These are phyloP conservation scores for Xyrichtys novacula DNA, from an alignment of 2,797 vertebrate species.

Conservation along the genomic window DNA sequence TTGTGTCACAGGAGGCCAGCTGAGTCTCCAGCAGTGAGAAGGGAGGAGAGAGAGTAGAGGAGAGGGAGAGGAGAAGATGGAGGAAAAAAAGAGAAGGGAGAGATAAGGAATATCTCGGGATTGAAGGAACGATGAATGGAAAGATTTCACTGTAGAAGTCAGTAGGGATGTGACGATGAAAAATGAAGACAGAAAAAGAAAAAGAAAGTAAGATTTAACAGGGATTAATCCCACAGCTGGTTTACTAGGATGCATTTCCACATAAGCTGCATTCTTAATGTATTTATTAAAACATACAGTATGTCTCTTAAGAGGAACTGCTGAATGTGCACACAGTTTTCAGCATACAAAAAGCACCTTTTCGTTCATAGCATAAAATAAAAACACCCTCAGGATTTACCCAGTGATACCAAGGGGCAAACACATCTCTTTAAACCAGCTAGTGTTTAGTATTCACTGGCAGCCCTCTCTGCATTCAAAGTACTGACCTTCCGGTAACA, in stretches of 20 bases:
- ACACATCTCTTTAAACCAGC: constrained; percentile 10
- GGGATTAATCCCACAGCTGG: background rate
- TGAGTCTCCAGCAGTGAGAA: constrained; percentile 70
- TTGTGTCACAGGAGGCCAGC: constrained; percentile 78
- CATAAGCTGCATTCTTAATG: background rate
- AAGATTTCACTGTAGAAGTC: background rate
- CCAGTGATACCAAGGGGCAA: background rate
- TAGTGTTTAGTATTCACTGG: constrained; percentile 13
- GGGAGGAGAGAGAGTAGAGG: background rate
- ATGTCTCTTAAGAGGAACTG: background rate
- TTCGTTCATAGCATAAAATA: constrained; percentile 22
- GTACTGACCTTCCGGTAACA: constrained; percentile 24
- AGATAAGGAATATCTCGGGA: constrained; percentile 3
- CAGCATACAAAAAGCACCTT: constrained; percentile 3
- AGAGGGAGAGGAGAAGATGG: constrained; percentile 3
- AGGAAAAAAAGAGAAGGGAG: constrained; percentile 10
- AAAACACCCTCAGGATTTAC: background rate
- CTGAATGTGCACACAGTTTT: constrained; percentile 11
- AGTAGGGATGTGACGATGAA: constrained; percentile 1
- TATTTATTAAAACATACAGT: background rate
- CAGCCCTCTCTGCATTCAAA: constrained; percentile 12
- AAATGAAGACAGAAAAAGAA: background rate
- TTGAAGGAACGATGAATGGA: background rate
- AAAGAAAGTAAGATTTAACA: background rate
- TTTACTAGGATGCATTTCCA: background rate